Conservation (phyloP, 2,888 invertebrate genomes). For the Odontothrips loti region DNA sequence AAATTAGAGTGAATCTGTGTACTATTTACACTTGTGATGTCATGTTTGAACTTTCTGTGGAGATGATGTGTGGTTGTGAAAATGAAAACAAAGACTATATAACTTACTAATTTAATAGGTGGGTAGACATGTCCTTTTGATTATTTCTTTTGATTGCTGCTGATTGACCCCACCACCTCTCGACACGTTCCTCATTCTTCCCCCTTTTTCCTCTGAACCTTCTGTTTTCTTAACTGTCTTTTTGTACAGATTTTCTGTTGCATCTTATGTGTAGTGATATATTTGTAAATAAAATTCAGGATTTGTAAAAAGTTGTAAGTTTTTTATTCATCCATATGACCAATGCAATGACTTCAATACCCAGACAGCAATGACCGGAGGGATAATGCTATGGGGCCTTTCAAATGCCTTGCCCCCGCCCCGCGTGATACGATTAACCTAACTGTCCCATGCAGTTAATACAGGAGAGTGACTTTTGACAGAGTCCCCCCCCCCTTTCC, state of each 20-base stretch:
- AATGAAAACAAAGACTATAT: slow-evolving; percentile 22
- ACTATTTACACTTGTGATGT: slow-evolving; percentile 22
- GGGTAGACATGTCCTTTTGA: background rate
- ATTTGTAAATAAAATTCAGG: slow-evolving; percentile 20
- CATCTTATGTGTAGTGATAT: slow-evolving; percentile 15
- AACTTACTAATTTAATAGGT: background rate
- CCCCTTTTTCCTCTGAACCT: background rate
- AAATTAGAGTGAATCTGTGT: background rate
- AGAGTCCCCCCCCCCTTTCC: too few relatives aligned
- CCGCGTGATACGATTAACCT: too few relatives aligned
- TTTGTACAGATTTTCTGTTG: slow-evolving; percentile 22
- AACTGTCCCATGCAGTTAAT: too few relatives aligned
- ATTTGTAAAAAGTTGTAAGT: background rate
- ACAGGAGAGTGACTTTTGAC: too few relatives aligned
- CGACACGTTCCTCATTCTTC: background rate
- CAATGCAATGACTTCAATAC: too few relatives aligned
- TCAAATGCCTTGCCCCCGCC: too few relatives aligned
- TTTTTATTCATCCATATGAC: background rate
- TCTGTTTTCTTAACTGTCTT: background rate
- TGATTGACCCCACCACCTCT: slow-evolving; percentile 19
- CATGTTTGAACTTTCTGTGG: slow-evolving; percentile 1
- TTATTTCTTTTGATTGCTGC: slow-evolving; percentile 1
- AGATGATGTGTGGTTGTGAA: slow-evolving; percentile 24
- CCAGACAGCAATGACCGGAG: too few relatives aligned
- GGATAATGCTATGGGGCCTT: too few relatives aligned